phyloP scores from a whole-genome alignment of 2,888 invertebrate species.

The Volucella zonaria region DNA sequence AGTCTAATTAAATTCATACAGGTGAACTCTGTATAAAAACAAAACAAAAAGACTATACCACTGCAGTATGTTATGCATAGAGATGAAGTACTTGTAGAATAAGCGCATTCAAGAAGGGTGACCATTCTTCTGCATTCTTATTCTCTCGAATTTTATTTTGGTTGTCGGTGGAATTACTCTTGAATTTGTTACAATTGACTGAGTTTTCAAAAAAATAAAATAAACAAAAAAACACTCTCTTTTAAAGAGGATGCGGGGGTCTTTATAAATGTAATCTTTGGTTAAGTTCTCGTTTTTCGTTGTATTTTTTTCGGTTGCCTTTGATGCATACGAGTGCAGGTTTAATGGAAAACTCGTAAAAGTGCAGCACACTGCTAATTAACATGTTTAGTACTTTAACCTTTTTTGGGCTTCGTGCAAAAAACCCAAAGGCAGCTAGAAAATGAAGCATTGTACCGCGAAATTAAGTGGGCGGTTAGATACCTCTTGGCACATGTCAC shows the following conservation, averaged over 20 bases:
- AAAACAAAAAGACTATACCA: conserved; percentile 30
- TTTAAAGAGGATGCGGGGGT: conserved; percentile 48
- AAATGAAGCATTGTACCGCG: conserved; percentile 40
- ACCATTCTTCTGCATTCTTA: conserved; percentile 44
- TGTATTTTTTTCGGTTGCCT: conserved; percentile 35
- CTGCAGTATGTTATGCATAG: conserved; percentile 64
- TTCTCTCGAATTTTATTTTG: conserved; percentile 1
- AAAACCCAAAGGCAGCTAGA: conserved; percentile 55
- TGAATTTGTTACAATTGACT: conserved; percentile 72
- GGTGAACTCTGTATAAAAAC: conserved; percentile 60
- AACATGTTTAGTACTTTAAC: conserved; percentile 69
- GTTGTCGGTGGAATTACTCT: conserved; percentile 54
- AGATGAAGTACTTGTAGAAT: conserved; percentile 25
- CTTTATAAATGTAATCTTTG: conserved; percentile 35
- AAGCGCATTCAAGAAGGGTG: conserved; percentile 55
- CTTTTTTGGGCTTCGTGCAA: conserved; percentile 32
- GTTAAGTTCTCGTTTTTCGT: conserved; percentile 1
- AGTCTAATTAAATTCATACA: conserved; percentile 71
- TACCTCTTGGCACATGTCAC: too few relatives aligned
- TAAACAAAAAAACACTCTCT: background rate
- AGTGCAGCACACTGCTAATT: conserved; percentile 69
- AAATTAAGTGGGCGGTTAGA: conserved; percentile 55
- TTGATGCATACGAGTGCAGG: conserved; percentile 65
- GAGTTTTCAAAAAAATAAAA: conserved; percentile 43
- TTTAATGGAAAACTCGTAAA: conserved; percentile 27